Evolutionary conservation across 2,888 invertebrate genomes (phyloP), one percentile per base, ranked within the genome.

Genomic region (Myathropa florea): DNA sequence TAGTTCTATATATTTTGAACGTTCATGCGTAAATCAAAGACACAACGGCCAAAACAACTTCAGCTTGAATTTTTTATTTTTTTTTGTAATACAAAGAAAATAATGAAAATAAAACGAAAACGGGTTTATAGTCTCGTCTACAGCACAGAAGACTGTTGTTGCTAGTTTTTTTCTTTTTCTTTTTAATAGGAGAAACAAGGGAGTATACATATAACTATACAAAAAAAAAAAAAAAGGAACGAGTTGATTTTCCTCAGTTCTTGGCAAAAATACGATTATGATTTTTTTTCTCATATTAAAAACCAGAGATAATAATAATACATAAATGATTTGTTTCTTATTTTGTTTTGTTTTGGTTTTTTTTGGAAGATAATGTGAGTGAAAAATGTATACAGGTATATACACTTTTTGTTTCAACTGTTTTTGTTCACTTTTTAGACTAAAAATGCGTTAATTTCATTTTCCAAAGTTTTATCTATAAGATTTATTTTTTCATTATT

Each of bases 291-390:
- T 77, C 53, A 70, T 75, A 18, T 65, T 30, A 70, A 39, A 61
- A 70, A 68, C 33, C 63, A 64, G 63, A 77, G 71, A 60, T 71
- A 64, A 68, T 64, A 68, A 61, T 73, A 59, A 59, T 53, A 73
- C 33, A 67, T 53, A 73, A 77, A 10, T 57, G 72, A n/a, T 70
- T 68, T 63, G 60, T 53, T 18, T 75, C 55, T 60, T 70, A 63
- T 68, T 73, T 73, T 67, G 72, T 24, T 57, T 57, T 57, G 55
- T 71, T 76, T 82, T 76, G 60, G 14, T 81, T 60, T 46, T 75
- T 83, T 73, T 73, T 68, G 78, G 83, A 83, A 83, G 73, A 83
- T 73, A 78, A 59, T 70, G 72, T 78, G 72, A 73, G 65, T 77
- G 82, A 64, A 77, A 71, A 71, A 65, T 18, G 9, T 55, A 9